phyloP scores from a whole-genome alignment of 2,113 vertebrate genomes.

The Cavia porcellus region DNA sequence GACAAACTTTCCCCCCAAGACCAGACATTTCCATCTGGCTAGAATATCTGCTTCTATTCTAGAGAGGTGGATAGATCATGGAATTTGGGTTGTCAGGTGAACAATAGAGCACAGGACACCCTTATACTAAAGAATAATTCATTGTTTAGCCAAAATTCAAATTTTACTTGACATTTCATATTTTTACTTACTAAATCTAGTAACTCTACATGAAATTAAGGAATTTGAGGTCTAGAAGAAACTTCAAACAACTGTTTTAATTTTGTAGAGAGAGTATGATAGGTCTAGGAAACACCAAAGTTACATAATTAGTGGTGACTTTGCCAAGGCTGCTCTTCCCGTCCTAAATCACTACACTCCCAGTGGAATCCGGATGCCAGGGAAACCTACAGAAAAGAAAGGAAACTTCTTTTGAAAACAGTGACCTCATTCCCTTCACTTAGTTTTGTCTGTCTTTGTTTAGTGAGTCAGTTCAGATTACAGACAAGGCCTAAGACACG shows the following conservation, averaged over 20 bases:
- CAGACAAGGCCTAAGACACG: not conserved
- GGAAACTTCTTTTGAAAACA: not conserved
- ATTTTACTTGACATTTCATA: not conserved
- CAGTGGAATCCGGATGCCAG: conserved; percentile 19
- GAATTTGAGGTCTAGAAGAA: conserved; percentile 44
- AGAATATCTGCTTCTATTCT: conserved; percentile 35
- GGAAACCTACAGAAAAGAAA: conserved; percentile 57
- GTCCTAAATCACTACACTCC: conserved; percentile 52
- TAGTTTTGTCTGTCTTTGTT: conserved; percentile 53
- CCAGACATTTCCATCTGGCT: not conserved
- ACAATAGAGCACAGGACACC: not conserved
- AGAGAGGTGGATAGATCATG: not conserved
- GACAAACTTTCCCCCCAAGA: conserved; percentile 6
- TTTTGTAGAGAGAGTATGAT: conserved; percentile 50
- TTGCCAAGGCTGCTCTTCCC: conserved; percentile 19
- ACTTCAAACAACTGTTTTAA: conserved; percentile 45
- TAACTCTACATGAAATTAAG: not conserved
- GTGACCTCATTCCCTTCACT: conserved; percentile 55
- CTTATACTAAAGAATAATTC: not conserved
- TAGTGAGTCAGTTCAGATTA: conserved; percentile 36
- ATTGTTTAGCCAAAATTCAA: conserved; percentile 45
- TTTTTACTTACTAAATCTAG: conserved; percentile 54
- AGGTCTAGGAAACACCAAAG: not conserved
- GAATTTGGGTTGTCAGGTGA: not conserved
- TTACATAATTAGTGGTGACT: conserved; percentile 16